Base-by-base conservation (phyloP, 2,113 vertebrate species). In the Romanogobio albipinnatus region DNA sequence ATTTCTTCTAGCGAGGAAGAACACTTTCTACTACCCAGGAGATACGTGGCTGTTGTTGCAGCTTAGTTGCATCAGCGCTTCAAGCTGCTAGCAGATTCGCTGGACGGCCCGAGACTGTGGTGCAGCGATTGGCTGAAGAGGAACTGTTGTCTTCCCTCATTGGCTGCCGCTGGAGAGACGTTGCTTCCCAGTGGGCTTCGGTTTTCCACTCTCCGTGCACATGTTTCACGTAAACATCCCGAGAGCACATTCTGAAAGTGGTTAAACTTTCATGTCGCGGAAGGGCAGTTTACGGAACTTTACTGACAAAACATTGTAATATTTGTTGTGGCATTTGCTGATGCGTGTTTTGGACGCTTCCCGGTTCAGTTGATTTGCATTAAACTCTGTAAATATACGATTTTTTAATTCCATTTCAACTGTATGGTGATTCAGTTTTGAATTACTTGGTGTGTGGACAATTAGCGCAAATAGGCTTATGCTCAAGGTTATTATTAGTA, bases 141-240 rank as follows among this genome's bases (percentile, higher is more conserved):
- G 11, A 73, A 78, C 49, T 4, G 29, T 83, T 53, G 36, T 88
- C 75, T 64, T 90, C 74, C 92, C 26, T 90, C 85, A 95, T 95
- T 95, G 94, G 95, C 81, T 66, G 66, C 11, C 49, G 77, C 86
- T 85, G 80, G 89, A 88, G 89, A 89, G 91, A 90, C 88, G 89
- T 83, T 87, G 87, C 88, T 81, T 89, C 85, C 45, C 86, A 59
- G 43, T 88, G 83, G 78, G 82, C 78, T 62, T 58, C 53, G 66
- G 83, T 87, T 88, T 91, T 86, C 91, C 89, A 87, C 90, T 89
- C 90, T 90, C 88, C 77, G 89, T 90, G 93, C 95, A 95, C 94
- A 94, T 95, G 94, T 92, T 91, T 85, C 89, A 90, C 86, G 95
- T 95, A 94, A 95, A 95, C 94, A 95, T 94, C 94, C 92, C 92